phyloP scores from a whole-genome alignment of 2,113 vertebrate species.

The Nanger granti region DNA sequence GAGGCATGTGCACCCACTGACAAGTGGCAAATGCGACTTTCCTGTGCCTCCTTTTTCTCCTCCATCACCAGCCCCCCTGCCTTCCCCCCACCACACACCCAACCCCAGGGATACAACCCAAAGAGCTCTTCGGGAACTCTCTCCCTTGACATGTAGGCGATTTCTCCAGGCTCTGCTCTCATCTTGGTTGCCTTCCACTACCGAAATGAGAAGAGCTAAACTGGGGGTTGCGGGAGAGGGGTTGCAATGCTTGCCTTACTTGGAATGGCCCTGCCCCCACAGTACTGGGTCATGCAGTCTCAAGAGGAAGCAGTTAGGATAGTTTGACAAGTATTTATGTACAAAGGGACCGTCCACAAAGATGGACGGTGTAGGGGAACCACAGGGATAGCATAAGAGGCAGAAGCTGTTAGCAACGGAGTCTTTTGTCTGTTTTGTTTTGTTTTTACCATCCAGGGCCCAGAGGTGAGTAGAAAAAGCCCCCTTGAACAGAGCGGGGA shows the following conservation, averaged over 20 bases:
- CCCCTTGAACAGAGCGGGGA: not conserved
- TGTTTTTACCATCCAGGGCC: not conserved
- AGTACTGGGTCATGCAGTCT: not conserved
- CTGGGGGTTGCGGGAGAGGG: not conserved
- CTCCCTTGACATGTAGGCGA: not conserved
- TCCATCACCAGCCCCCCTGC: not conserved
- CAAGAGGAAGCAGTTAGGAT: not conserved
- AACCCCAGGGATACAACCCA: not conserved
- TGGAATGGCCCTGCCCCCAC: not conserved
- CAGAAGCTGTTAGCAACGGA: not conserved
- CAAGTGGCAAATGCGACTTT: not conserved
- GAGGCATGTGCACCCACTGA: not conserved
- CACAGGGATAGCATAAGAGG: not conserved
- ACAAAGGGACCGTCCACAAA: not conserved
- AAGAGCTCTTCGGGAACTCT: not conserved
- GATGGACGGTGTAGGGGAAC: not conserved
- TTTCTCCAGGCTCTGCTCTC: not conserved
- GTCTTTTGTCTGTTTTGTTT: not conserved
- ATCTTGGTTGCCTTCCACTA: not conserved
- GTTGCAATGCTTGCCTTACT: not conserved
- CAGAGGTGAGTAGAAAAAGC: not conserved
- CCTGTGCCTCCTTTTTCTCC: not conserved
- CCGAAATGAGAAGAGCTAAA: not conserved
- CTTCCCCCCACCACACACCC: fast-evolving
- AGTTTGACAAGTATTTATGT: not conserved